Base-by-base conservation (phyloP, 2,797 vertebrate genomes). In the Antrozous pallidus region DNA sequence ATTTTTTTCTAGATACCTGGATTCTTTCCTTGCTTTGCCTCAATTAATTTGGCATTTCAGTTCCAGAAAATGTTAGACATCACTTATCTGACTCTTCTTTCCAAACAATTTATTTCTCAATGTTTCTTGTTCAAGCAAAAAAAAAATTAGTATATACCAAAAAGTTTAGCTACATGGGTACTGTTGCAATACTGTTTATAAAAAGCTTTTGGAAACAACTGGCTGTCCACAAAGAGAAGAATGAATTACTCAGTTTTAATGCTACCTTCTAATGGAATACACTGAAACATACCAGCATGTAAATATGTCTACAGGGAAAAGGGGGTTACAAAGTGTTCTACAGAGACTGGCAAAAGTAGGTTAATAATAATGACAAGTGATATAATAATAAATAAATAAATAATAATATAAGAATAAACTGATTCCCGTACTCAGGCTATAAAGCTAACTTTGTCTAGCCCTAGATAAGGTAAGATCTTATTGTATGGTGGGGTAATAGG, bases 51-150 rank as follows among this genome's bases (percentile, higher is more conserved):
- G 38, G 3, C 9, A 88, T 87, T 79, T 85, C 18, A 87, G 7
- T 51, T 3, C 7, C 13, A 74, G 10, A 92, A 86, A 47, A 51
- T 83, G 71, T 56, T 79, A 73, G 10, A 45, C 87, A 75, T 3
- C 5, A 49, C 31, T 80, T 83, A 85, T 71, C 67, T 78, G 17
- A 80, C 70, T 0, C 3, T 47, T 91, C 38, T 77, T 93, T 51
- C 49, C 47, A 90, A 91, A 70, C 73, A 13, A 95, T 80, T 85
- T 90, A 45, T 67, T 90, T 54, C n/a, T 83, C 36, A 49, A 58
- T 31, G 61, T 17, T 80, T 90, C 26, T 80, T 75, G 38, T 73
- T 13, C 54, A 18, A 81, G 67, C 11, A 75, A 95, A 86, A 7
- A 1, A 93, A 86, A 0, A 92, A 86, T 69, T 58, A 80, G 38